Conservation (phyloP, 1,140 invertebrate species). For the Calycopis cecrops region DNA sequence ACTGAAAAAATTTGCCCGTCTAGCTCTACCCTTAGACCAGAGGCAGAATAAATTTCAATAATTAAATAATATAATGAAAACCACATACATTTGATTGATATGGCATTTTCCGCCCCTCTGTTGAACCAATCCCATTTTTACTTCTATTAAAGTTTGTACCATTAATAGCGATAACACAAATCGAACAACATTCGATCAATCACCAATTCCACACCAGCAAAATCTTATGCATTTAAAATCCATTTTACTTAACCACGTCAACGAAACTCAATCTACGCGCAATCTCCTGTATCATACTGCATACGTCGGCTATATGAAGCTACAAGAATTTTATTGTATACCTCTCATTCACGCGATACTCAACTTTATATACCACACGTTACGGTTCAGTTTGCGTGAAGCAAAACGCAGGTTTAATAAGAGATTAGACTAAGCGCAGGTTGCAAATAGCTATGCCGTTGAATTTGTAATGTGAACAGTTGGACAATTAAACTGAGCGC, state of each 20-base stretch:
- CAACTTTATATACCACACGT: background rate
- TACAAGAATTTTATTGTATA: constrained; percentile 13
- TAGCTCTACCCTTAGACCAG: too few species aligned
- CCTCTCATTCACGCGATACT: constrained; percentile 1
- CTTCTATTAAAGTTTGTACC: too few species aligned
- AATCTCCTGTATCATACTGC: constrained; percentile 13
- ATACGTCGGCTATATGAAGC: background rate
- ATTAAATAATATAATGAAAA: too few species aligned
- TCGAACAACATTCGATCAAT: too few species aligned
- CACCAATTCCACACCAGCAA: too few species aligned
- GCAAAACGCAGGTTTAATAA: constrained; percentile 12
- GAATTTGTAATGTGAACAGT: constrained; percentile 15
- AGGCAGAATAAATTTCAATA: too few species aligned
- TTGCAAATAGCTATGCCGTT: constrained; percentile 9
- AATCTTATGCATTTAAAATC: too few species aligned
- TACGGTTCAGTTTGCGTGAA: constrained; percentile 2
- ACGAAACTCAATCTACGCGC: constrained; percentile 15
- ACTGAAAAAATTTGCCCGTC: too few species aligned
- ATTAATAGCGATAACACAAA: too few species aligned
- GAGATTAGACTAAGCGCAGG: constrained; percentile 8
- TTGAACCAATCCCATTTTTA: too few species aligned
- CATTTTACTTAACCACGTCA: constrained; percentile 2
- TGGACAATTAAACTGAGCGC: constrained; percentile 8
- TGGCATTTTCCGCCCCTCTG: too few species aligned
- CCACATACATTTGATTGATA: too few species aligned